phyloP scores from a whole-genome alignment of 2,888 invertebrate genomes.

The Conchocele bisecta region DNA sequence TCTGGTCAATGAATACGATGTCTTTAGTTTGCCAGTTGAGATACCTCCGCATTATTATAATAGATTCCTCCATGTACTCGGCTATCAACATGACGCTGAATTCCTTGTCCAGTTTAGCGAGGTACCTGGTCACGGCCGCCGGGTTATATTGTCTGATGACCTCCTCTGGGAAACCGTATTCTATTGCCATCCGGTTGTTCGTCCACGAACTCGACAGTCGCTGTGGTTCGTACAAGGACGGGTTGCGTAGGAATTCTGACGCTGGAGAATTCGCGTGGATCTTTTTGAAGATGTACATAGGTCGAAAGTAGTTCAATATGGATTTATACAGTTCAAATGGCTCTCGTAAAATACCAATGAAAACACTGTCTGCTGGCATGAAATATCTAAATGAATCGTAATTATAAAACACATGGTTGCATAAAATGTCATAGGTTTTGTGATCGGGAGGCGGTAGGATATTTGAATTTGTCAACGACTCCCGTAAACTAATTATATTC shows the following conservation, averaged over 20 bases:
- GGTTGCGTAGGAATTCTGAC: slow-evolving; percentile 45
- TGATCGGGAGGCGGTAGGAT: slow-evolving; percentile 50
- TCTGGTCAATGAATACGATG: slow-evolving; percentile 55
- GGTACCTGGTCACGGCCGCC: slow-evolving; percentile 40
- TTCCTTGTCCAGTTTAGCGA: slow-evolving; percentile 56
- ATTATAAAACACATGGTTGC: slow-evolving; percentile 60
- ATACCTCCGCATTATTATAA: slow-evolving; percentile 59
- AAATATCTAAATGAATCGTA: slow-evolving; percentile 45
- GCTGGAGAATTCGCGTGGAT: slow-evolving; percentile 26
- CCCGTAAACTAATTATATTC: slow-evolving; percentile 52
- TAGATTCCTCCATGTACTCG: slow-evolving; percentile 67
- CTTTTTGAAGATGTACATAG: slow-evolving; percentile 37
- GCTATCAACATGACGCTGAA: slow-evolving; percentile 64
- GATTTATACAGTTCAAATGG: slow-evolving; percentile 63
- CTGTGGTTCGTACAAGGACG: slow-evolving; percentile 43
- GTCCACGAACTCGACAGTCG: slow-evolving; percentile 38
- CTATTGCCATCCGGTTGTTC: slow-evolving; percentile 59
- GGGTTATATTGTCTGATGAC: slow-evolving; percentile 33
- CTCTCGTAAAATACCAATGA: slow-evolving; percentile 60
- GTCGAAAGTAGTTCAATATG: slow-evolving; percentile 51
- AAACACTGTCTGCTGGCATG: slow-evolving; percentile 58
- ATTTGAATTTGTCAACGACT: slow-evolving; percentile 48
- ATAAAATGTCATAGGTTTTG: slow-evolving; percentile 57
- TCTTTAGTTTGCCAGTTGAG: slow-evolving; percentile 63
- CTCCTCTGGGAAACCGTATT: slow-evolving; percentile 55